phyloP scores from a whole-genome alignment of 2,888 invertebrate species.

The Rhagium mordax region DNA sequence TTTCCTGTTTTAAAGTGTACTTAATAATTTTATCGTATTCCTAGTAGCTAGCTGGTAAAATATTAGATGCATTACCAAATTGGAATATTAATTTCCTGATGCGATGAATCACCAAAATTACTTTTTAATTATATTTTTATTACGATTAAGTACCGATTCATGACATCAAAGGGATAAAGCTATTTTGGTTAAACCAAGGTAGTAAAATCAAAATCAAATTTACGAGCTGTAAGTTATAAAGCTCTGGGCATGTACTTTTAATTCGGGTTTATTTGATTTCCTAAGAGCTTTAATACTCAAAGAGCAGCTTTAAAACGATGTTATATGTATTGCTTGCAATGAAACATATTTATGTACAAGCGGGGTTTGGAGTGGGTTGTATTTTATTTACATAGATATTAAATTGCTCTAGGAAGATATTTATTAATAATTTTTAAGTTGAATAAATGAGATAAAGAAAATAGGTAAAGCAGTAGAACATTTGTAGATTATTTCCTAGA shows the following conservation, averaged over 20 bases:
- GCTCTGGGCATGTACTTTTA: conserved; percentile 6
- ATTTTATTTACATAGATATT: background rate
- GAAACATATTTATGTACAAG: background rate
- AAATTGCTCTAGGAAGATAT: background rate
- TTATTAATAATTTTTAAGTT: too few relatives aligned
- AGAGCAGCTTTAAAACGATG: background rate
- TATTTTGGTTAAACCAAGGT: conserved; percentile 7
- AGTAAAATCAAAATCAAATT: conserved; percentile 11
- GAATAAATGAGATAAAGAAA: too few relatives aligned
- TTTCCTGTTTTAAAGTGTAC: background rate
- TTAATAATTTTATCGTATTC: background rate
- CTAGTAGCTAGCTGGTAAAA: background rate
- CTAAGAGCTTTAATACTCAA: conserved; percentile 22
- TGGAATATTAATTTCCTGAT: background rate
- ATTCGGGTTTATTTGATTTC: conserved; percentile 27
- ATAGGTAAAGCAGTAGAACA: too few relatives aligned
- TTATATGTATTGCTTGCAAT: background rate
- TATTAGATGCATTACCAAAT: background rate
- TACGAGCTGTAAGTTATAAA: background rate
- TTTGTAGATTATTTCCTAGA: too few relatives aligned
- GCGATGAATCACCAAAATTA: background rate
- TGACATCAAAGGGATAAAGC: background rate
- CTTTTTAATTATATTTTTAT: conserved; percentile 11
- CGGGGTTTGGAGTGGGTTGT: background rate
- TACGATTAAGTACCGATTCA: background rate